A percentile compares a stretch with the other conserved stretches of the same genome.
Conservation (phyloP, 2,888 invertebrate genomes). For the Tiliacea aurago region DNA sequence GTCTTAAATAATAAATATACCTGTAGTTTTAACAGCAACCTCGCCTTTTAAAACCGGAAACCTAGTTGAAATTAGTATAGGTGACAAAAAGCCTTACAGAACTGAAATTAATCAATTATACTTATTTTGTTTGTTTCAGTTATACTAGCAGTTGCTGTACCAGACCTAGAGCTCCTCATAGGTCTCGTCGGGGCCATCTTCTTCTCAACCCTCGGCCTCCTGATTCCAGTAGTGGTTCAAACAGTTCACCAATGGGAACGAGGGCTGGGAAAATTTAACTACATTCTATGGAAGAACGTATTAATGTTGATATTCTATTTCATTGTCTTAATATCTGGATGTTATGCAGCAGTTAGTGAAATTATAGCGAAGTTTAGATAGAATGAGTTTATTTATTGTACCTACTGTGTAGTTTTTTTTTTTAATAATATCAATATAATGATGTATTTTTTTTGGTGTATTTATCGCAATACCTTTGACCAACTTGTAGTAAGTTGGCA, state of each 20-base stretch:
- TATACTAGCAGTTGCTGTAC: conserved; percentile 94
- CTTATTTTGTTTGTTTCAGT: conserved; percentile 87
- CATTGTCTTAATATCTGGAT: conserved; percentile 81
- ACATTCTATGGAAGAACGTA: conserved; percentile 92
- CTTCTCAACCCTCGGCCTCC: conserved; percentile 93
- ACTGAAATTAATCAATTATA: background rate
- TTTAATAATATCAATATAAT: conserved; percentile 6
- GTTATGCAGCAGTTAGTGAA: conserved; percentile 77
- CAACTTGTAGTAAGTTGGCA: too few relatives aligned
- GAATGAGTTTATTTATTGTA: conserved; percentile 30
- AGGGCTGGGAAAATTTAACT: conserved; percentile 91
- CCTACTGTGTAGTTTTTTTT: background rate
- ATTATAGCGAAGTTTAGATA: conserved; percentile 71
- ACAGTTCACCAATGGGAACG: conserved; percentile 93
- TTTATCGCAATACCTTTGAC: background rate
- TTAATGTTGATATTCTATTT: conserved; percentile 80
- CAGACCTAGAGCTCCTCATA: conserved; percentile 96
- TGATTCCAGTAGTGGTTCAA: conserved; percentile 94
- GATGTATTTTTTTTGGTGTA: background rate
- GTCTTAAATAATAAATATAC: background rate
- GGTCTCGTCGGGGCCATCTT: conserved; percentile 96
- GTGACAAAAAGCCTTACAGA: background rate
- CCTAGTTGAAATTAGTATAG: background rate
- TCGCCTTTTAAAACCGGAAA: background rate
- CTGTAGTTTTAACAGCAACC: background rate